A percentile compares a stretch with the other conserved stretches of the same genome.
phyloP scores from a whole-genome alignment of 1,140 invertebrate genomes.

The Pseudachorutes palmiensis region DNA sequence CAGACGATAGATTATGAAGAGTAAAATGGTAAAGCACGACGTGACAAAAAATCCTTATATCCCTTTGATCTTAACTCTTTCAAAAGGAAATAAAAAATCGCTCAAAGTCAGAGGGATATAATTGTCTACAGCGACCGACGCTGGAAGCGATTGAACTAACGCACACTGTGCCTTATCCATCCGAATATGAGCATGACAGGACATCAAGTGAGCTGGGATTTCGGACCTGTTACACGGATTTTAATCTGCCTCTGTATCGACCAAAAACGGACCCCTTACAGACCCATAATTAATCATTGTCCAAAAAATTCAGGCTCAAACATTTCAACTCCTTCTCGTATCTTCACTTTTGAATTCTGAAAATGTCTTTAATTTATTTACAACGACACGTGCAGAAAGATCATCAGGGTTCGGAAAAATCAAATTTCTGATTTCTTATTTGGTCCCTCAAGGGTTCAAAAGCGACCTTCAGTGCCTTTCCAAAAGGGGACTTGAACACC shows the following conservation, averaged over 20 bases:
- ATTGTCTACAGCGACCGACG: not conserved
- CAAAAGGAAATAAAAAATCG: constrained; percentile 4
- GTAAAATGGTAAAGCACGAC: constrained; percentile 8
- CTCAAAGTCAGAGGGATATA: not conserved
- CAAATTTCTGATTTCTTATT: too few species aligned
- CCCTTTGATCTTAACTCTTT: too few species aligned
- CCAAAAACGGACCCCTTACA: constrained; percentile 14
- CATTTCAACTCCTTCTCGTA: not conserved
- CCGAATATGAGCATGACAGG: not conserved
- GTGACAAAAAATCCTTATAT: not conserved
- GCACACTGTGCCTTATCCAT: not conserved
- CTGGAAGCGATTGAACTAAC: too few species aligned
- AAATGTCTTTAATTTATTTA: not conserved
- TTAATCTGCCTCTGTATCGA: not conserved
- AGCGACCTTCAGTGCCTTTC: too few species aligned
- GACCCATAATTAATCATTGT: constrained; percentile 40
- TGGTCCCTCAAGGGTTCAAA: too few species aligned
- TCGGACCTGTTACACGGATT: not conserved
- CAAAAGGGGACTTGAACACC: too few species aligned
- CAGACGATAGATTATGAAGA: not conserved
- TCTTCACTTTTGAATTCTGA: constrained; percentile 19
- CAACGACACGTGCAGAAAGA: too few species aligned
- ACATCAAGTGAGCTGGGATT: constrained; percentile 8
- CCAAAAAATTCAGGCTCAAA: constrained; percentile 25
- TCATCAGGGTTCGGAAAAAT: too few species aligned